phyloP scores from a whole-genome alignment of 2,888 invertebrate genomes.

The Drosophila quinaria region DNA sequence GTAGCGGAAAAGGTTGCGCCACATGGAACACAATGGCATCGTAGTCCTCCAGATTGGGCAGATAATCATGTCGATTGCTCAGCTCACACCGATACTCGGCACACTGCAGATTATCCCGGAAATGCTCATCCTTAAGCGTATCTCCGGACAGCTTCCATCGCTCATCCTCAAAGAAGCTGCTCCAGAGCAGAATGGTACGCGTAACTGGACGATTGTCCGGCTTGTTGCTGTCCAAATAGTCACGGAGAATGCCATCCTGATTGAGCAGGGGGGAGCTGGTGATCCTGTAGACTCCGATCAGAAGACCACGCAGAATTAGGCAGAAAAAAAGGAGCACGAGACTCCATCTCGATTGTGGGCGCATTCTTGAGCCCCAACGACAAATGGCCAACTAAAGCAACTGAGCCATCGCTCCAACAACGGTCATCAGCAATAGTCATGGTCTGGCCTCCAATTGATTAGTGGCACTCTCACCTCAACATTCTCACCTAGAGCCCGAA shows the following conservation, averaged over 20 bases:
- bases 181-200: constrained; percentile 83
- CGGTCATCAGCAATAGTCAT: constrained; percentile 53
- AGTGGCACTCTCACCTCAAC: constrained; percentile 9
- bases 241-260: constrained; percentile 76
- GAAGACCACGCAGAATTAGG: constrained; percentile 1
- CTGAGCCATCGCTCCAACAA: constrained; percentile 28
- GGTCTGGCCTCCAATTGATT: constrained; percentile 19
- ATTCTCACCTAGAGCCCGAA: not conserved
- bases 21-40: constrained; percentile 87
- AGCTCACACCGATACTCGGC: constrained; percentile 86
- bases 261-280: constrained; percentile 73
- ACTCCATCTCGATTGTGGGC: constrained; percentile 29
- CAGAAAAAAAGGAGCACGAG: constrained; percentile 29
- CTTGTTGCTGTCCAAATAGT: constrained; percentile 46
- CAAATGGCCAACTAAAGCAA: constrained; percentile 28
- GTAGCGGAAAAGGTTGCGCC: constrained; percentile 83
- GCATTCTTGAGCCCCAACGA: constrained; percentile 27
- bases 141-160: constrained; percentile 81
- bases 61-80: constrained; percentile 82
- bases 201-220: constrained; percentile 11
- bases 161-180: constrained; percentile 77
- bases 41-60: constrained; percentile 84
- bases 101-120: constrained; percentile 79
- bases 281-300: constrained; percentile 55
- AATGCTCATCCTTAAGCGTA: constrained; percentile 71